A percentile compares a stretch with the other conserved stretches of the same genome.
phyloP scores from a whole-genome alignment of 2,797 vertebrate genomes.

The Gambelia wislizenii region DNA sequence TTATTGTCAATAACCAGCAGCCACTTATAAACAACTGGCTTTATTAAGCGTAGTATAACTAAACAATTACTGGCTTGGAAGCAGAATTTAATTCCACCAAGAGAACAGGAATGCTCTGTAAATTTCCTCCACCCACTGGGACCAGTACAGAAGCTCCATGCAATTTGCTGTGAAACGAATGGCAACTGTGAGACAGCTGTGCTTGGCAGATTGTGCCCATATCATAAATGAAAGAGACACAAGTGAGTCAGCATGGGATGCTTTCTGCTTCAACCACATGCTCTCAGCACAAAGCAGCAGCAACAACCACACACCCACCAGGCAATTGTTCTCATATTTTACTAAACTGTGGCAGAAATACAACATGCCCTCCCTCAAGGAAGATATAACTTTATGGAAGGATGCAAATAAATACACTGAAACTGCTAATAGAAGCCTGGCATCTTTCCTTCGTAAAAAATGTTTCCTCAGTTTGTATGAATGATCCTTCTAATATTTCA shows the following conservation, averaged over 20 bases:
- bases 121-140: neutral
- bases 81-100: conserved; percentile 49
- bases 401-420: conserved; percentile 43
- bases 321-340: conserved; percentile 15
- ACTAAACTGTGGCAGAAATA: conserved; percentile 27
- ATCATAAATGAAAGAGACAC: conserved; percentile 22
- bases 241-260: conserved; percentile 19
- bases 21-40: conserved; percentile 73
- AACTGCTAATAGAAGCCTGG: conserved; percentile 49
- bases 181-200: neutral
- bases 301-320: neutral
- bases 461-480: conserved; percentile 15
- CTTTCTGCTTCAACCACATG: conserved; percentile 20
- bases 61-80: conserved; percentile 56
- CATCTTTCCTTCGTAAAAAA: conserved; percentile 24
- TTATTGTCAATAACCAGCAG: conserved; percentile 59
- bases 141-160: neutral
- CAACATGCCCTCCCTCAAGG: neutral
- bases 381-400: conserved; percentile 11
- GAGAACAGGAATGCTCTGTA: neutral
- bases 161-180: neutral
- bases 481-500: neutral
- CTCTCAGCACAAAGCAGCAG: conserved; percentile 25
- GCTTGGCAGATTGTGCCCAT: conserved; percentile 20
- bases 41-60: conserved; percentile 78